Evolutionary conservation across 2,113 vertebrate genomes (phyloP).

Genomic region (Cyprinodon variegatus): DNA sequence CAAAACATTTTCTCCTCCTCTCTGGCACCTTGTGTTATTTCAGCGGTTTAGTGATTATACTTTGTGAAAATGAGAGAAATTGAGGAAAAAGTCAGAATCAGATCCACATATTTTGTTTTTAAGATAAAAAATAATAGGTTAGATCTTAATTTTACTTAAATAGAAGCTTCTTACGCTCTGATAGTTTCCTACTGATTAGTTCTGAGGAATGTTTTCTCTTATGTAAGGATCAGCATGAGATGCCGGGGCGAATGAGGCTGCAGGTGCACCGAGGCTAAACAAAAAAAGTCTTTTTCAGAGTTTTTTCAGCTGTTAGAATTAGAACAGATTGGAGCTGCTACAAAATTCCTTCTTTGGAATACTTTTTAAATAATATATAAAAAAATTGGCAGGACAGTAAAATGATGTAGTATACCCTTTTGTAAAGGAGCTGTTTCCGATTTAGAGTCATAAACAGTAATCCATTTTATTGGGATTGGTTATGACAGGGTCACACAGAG

Average conservation of each 20-base stretch:
- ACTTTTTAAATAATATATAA: not conserved
- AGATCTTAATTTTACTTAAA: not conserved
- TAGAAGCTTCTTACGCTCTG: not conserved
- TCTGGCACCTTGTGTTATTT: not conserved
- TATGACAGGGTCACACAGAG: too few species aligned
- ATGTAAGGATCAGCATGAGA: conserved; percentile 69
- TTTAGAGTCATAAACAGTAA: too few species aligned
- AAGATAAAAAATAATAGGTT: not conserved
- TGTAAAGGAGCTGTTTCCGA: not conserved
- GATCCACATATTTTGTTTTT: not conserved
- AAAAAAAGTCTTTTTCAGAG: conserved; percentile 10
- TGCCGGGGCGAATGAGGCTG: conserved; percentile 59
- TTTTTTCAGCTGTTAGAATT: conserved; percentile 59
- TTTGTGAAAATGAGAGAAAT: not conserved
- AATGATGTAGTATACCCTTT: not conserved
- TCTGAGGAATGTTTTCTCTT: conserved; percentile 59
- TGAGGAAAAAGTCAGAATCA: not conserved
- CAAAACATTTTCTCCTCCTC: not conserved
- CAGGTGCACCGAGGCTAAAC: conserved; percentile 63
- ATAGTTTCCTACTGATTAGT: conserved; percentile 33
- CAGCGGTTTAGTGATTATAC: not conserved
- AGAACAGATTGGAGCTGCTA: conserved; percentile 7
- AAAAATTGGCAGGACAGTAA: not conserved
- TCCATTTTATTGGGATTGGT: too few species aligned
- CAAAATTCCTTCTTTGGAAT: not conserved